Evolutionary conservation across 1,140 invertebrate genomes (phyloP), one percentile per base, ranked within the genome.

Genomic region (Pogonomyrmex barbatus): DNA sequence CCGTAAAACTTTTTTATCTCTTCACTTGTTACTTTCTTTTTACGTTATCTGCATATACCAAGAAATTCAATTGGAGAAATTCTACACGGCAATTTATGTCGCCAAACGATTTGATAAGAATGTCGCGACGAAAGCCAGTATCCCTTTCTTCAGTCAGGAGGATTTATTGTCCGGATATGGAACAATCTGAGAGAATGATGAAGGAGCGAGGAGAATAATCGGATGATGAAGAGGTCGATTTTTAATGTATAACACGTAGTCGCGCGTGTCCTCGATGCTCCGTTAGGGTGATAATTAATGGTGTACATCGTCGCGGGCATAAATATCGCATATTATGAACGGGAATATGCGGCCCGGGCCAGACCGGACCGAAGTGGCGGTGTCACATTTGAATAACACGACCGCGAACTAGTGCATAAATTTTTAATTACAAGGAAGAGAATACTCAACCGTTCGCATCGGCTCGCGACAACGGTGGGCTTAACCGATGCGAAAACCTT

Each of bases 321-420:
- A 93, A 92, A 94, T 93, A 93, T 89, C 70, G 89, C 88, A 85
- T 88, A 87, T 87, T 91, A 88, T 91, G 42, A n/a, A 73, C 87
- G 89, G 77, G 87, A 24, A 91, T 91, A 92, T 85, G 90, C 88
- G 85, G 81, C 0, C n/a, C 60, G 45, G 33, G 82, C 77, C 84
- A 33, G 36, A 85, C 77, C 84, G 39, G 36, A 71, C 90, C 92
- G 85, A 89, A 91, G 89, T 88, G 87, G 79, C 91, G 92, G 87
- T 94, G 93, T 94, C 94, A 94, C 93, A 94, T 94, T 94, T 94
- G 93, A 94, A 94, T 94, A 94, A 94, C 94, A 94, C 77, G 93
- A 68, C 90, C 87, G 88, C 89, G 70, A 93, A 94, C 93, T 94
- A 94, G 93, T 94, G 93, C 93, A 94, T 94, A 94, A 94, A 94